Conservation (phyloP, 2,888 invertebrate genomes). For the Limulus polyphemus region DNA sequence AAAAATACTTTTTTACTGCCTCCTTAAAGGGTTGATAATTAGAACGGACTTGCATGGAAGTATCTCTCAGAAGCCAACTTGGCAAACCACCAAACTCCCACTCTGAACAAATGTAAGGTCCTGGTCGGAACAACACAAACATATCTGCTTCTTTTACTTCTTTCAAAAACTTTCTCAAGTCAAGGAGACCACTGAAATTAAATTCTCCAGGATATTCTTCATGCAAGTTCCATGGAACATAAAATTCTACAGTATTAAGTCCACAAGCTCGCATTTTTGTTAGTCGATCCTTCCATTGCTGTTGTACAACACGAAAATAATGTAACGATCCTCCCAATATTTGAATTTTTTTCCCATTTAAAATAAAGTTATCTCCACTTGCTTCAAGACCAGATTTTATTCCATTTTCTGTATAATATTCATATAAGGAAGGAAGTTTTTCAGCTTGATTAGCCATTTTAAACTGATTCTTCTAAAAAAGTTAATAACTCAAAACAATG, state of each 20-base stretch:
- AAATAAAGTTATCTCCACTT: constrained; percentile 14
- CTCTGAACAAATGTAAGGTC: constrained; percentile 47
- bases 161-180: constrained; percentile 33
- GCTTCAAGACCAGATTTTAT: constrained; percentile 32
- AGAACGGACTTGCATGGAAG: constrained; percentile 42
- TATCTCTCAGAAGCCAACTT: constrained; percentile 44
- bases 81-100: constrained; percentile 43
- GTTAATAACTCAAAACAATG: too few relatives aligned
- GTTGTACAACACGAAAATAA: constrained; percentile 42
- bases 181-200: constrained; percentile 35
- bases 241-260: constrained; percentile 42
- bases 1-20: constrained; percentile 39
- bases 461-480: too few relatives aligned
- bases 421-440: constrained; percentile 36
- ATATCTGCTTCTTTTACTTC: constrained; percentile 38
- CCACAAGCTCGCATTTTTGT: constrained; percentile 42
- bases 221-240: constrained; percentile 40
- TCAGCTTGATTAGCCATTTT: not conserved
- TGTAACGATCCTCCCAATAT: constrained; percentile 45
- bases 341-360: constrained; percentile 24
- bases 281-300: constrained; percentile 44
- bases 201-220: constrained; percentile 35
- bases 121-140: constrained; percentile 42
- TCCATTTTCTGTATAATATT: constrained; percentile 39
- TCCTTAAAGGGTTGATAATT: constrained; percentile 37